Evolutionary conservation across 1,140 invertebrate species (phyloP), one percentile per base, ranked within the genome.

Genomic region (Patella vulgata): DNA sequence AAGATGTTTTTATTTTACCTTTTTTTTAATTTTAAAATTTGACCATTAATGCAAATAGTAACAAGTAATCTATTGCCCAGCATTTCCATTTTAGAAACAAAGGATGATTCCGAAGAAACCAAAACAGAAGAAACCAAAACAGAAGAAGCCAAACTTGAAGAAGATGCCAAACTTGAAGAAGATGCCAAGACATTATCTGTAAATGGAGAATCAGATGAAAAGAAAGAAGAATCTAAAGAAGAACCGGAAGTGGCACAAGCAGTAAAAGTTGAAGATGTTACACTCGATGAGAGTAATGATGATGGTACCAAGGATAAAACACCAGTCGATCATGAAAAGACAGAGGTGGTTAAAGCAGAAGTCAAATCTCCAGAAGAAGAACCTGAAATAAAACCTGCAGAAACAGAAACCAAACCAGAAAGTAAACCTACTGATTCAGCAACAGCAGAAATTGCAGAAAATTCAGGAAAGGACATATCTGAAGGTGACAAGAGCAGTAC

Each of bases 131-230:
- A 56, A n/a, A 27, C n/a, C 27, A 36, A 52, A 33, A 46, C 21
- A 54, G 59, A 19, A 17, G 12, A n/a, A 44, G 44, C 17, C 0
- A 44, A 48, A 23, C 27, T n/a, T 21, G 52, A 25, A 6, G 50
- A 58, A 33, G 46, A 57, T 19, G 43, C 57, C 9, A 58, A 57
- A 44, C 21, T 42, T 51, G 46, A 58, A 14, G 55, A 52, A 43
- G 33, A 42, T 43, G 19, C 17, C 43, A 39, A 31, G n/a, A 27
- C 61, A 31, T 30, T 12, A 48, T 14, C 53, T 23, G 44, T 33
- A 44, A 44, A 53, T 9, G 44, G 21, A 25, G 17, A 50, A 21
- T 2, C 27, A 17, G 21, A 3, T 3, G 14, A 27, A 9, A n/a
- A 42, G 17, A 40, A 27, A 1, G 21, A 42, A 25, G 28, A 6